Conservation (phyloP, 2,888 invertebrate genomes). For the Rhogogaster chlorosoma region DNA sequence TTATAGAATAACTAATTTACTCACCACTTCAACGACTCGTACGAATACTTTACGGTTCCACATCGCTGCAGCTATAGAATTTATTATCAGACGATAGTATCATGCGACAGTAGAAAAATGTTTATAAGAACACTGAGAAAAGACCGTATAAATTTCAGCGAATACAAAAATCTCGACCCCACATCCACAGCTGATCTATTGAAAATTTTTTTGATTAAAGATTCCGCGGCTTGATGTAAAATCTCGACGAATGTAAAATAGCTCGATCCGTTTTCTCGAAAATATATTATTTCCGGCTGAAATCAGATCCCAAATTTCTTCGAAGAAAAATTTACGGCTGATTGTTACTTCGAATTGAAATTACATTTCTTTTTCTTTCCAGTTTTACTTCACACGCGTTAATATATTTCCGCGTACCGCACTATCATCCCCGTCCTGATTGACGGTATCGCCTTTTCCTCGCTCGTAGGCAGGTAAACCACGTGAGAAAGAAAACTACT, state of each 20-base stretch:
- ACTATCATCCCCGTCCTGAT: conserved; percentile 29
- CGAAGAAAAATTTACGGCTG: not conserved
- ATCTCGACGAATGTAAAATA: not conserved
- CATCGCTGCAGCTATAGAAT: conserved; percentile 65
- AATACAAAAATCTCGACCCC: not conserved
- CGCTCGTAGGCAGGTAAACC: not conserved
- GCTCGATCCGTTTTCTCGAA: not conserved
- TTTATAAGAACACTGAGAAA: not conserved
- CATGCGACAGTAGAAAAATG: not conserved
- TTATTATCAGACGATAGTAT: conserved; percentile 22
- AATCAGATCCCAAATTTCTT: not conserved
- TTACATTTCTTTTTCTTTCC: not conserved
- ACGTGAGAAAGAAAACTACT: conserved; percentile 54
- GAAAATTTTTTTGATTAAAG: not conserved
- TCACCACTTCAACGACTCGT: conserved; percentile 74
- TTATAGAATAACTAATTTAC: conserved; percentile 56
- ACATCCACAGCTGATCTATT: not conserved
- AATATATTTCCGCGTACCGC: conserved; percentile 13
- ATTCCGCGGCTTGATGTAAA: not conserved
- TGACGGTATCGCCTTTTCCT: not conserved
- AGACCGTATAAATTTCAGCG: not conserved
- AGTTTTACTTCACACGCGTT: conserved; percentile 47
- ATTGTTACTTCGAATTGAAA: not conserved
- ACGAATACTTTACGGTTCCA: conserved; percentile 76
- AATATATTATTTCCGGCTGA: not conserved